Conservation (phyloP, 2,113 vertebrate genomes). For the Callopanchax toddi region DNA sequence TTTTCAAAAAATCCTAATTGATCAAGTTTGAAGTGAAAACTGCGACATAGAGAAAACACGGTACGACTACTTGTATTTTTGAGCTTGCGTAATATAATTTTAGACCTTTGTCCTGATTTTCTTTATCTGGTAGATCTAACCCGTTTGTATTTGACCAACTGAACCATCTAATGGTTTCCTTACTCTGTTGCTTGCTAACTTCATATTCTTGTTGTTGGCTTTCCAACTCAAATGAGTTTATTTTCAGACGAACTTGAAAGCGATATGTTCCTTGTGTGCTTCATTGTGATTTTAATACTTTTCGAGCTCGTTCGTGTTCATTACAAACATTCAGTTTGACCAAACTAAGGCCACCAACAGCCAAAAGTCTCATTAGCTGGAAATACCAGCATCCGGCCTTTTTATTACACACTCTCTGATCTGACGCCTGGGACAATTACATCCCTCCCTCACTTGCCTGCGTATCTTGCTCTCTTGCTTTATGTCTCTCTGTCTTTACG, state of each 20-base stretch:
- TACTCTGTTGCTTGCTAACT: neutral
- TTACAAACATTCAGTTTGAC: conserved; percentile 36
- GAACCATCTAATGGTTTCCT: too few relatives aligned
- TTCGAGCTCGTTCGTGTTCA: conserved; percentile 12
- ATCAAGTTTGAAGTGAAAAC: too few relatives aligned
- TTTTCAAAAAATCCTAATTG: too few relatives aligned
- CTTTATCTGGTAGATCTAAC: too few relatives aligned
- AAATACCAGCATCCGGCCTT: conserved; percentile 58
- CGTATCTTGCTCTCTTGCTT: conserved; percentile 29
- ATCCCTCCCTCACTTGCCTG: conserved; percentile 10
- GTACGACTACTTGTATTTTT: too few relatives aligned
- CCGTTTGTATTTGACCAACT: too few relatives aligned
- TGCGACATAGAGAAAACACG: too few relatives aligned
- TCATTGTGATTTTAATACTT: conserved; percentile 13
- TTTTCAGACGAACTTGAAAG: neutral
- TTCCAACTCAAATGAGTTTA: conserved; percentile 1
- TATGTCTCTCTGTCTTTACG: conserved; percentile 40
- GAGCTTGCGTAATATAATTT: too few relatives aligned
- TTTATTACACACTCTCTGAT: conserved; percentile 44
- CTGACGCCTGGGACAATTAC: conserved; percentile 52
- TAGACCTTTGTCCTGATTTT: too few relatives aligned
- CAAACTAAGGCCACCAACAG: conserved; percentile 47
- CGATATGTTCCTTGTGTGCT: neutral
- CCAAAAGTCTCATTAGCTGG: conserved; percentile 63
- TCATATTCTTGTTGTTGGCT: neutral